phyloP scores from a whole-genome alignment of 2,888 invertebrate genomes.

The Heliconius cydno region DNA sequence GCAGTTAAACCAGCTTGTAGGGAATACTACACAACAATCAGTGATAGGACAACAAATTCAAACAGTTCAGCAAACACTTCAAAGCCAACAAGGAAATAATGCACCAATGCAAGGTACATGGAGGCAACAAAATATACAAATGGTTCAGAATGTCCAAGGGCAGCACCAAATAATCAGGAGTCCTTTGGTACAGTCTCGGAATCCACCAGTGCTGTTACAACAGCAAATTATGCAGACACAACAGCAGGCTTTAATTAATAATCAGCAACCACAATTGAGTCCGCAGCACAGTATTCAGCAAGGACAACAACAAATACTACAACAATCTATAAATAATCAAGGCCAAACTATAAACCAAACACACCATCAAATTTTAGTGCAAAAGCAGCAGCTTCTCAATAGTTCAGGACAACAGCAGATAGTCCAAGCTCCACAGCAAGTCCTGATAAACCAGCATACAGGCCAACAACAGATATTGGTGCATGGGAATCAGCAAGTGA shows the following conservation, averaged over 20 bases:
- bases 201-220: conserved; percentile 80
- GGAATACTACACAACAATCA: conserved; percentile 68
- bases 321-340: conserved; percentile 83
- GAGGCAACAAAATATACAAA: conserved; percentile 80
- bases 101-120: conserved; percentile 72
- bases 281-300: conserved; percentile 83
- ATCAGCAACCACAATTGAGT: conserved; percentile 76
- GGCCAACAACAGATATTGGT: conserved; percentile 80
- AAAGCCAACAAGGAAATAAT: conserved; percentile 69
- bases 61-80: conserved; percentile 75
- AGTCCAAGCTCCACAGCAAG: conserved; percentile 80
- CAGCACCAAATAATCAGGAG: conserved; percentile 80
- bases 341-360: conserved; percentile 79
- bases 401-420: conserved; percentile 80
- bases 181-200: conserved; percentile 74
- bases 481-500: conserved; percentile 79
- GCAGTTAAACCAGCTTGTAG: conserved; percentile 77
- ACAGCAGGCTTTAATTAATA: conserved; percentile 75
- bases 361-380: conserved; percentile 77
- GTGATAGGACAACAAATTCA: conserved; percentile 80
- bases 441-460: conserved; percentile 77
- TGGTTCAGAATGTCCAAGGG: conserved; percentile 81
- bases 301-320: conserved; percentile 83
- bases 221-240: conserved; percentile 84
- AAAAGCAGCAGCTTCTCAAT: conserved; percentile 84